These are phyloP conservation scores for Diadumene lineata DNA, from an alignment of 92 coral and sea anemone species.

Conservation along the genomic window DNA sequence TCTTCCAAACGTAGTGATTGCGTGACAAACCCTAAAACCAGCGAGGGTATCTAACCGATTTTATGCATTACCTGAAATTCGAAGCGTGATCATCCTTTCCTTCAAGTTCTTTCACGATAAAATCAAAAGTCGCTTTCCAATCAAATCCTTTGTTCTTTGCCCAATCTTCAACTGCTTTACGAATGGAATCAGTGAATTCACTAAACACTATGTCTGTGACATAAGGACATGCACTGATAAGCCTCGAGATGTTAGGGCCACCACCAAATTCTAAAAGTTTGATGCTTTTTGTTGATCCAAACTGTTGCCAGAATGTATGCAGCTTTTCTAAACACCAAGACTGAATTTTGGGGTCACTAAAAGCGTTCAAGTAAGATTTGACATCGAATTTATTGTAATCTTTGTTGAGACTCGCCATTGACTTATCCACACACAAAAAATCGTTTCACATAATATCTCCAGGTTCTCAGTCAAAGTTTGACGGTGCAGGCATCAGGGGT, in stretches of 20 bases:
- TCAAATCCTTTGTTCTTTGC: conserved; percentile 23
- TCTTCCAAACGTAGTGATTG: too few relatives aligned
- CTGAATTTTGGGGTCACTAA: not conserved
- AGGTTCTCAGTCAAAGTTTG: too few relatives aligned
- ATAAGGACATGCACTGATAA: conserved; percentile 49
- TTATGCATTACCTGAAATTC: not conserved
- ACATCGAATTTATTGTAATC: not conserved
- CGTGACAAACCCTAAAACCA: too few relatives aligned
- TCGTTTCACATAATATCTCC: too few relatives aligned
- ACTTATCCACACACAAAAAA: too few relatives aligned
- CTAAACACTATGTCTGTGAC: conserved; percentile 55
- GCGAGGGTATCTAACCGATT: too few relatives aligned
- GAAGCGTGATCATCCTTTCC: conserved; percentile 31
- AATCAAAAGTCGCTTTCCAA: conserved; percentile 43
- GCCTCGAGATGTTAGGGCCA: conserved; percentile 3
- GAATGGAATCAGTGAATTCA: conserved; percentile 53
- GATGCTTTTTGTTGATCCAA: not conserved
- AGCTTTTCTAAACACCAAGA: not conserved
- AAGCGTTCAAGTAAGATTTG: not conserved
- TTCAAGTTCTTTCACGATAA: conserved; percentile 43
- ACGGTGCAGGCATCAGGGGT: too few relatives aligned
- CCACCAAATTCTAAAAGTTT: not conserved
- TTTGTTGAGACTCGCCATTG: too few relatives aligned
- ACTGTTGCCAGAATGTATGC: not conserved
- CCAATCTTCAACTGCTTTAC: conserved; percentile 54